Conservation (phyloP, 2,113 vertebrate species). For the Egretta garzetta region DNA sequence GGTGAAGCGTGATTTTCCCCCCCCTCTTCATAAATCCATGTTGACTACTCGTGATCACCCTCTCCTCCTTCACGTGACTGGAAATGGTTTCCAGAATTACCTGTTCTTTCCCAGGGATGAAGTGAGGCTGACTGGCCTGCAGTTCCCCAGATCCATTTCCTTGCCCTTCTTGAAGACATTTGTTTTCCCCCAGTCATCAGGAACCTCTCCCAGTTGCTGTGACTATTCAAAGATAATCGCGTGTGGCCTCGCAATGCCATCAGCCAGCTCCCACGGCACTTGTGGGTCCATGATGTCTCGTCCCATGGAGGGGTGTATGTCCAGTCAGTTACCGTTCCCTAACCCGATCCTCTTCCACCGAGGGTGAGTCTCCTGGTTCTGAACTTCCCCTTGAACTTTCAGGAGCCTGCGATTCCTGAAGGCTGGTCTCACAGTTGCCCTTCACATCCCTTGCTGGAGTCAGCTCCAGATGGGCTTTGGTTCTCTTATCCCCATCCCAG, state of each 20-base stretch:
- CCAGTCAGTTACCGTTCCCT: neutral
- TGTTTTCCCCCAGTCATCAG: neutral
- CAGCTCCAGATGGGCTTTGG: neutral
- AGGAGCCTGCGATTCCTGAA: neutral
- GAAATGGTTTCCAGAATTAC: neutral
- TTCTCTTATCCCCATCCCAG: neutral
- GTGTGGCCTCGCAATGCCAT: neutral
- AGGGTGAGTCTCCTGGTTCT: neutral
- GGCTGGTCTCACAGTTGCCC: neutral
- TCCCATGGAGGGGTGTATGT: neutral
- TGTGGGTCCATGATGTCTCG: accelerated
- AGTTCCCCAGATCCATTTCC: neutral
- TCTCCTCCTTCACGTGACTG: neutral
- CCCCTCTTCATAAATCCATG: neutral
- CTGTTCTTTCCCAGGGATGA: neutral
- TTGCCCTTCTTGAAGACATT: neutral
- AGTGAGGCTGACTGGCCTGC: neutral
- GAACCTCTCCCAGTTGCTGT: neutral
- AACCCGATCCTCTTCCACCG: neutral
- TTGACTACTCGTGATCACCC: neutral
- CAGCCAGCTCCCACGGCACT: neutral
- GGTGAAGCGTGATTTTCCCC: neutral
- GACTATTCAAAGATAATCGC: neutral
- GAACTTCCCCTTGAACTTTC: neutral
- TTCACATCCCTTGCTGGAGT: neutral